Base-by-base conservation (phyloP, 2,888 invertebrate genomes). In the Phengaris arion region DNA sequence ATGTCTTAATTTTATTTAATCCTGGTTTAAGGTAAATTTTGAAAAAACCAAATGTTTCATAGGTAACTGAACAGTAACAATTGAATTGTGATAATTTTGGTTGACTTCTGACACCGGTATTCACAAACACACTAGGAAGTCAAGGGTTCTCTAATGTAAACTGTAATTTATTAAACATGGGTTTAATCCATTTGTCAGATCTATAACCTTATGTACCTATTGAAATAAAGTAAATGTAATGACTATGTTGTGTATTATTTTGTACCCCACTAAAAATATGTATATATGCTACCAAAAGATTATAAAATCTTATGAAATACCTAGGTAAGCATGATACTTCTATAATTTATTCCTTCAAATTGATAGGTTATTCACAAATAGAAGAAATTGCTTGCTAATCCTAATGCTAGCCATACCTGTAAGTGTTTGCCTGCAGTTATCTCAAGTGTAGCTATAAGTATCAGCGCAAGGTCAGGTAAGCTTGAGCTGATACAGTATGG, bases 81-180 rank as follows among this genome's bases (percentile, higher is more conserved):
- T 90, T 91, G 87, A 90, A 90, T 85, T 92, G 92, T 92, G 92
- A 92, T 92, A 91, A 89, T 86, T 89, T 91, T 85, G 85, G 87
- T 90, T 91, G 85, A 88, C 86, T 84, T 86, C 80, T 84, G 84
- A 83, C 84, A 85, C 85, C 87, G 85, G 85, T 87, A 84, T 88
- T 87, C 84, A 84, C 82, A 85, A 85, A 85, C 82, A 81, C 81
- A 48, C 48, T 85, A 83, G 80, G 81, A 81, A 83, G 80, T 81
- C 82, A 84, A 85, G 13, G 82, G 83, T 86, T 88, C 83, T 86
- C 84, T 85, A 85, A 86, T 85, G 86, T 86, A 74, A 87, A 85
- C 83, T 87, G 80, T 82, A 88, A 90, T 87, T 89, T 89, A 88
- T 89, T 87, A 87, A 90, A 86, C 85, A 78, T 81, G 77, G 81